Conservation (phyloP, 2,888 invertebrate species). For the Drosophila incognita region DNA sequence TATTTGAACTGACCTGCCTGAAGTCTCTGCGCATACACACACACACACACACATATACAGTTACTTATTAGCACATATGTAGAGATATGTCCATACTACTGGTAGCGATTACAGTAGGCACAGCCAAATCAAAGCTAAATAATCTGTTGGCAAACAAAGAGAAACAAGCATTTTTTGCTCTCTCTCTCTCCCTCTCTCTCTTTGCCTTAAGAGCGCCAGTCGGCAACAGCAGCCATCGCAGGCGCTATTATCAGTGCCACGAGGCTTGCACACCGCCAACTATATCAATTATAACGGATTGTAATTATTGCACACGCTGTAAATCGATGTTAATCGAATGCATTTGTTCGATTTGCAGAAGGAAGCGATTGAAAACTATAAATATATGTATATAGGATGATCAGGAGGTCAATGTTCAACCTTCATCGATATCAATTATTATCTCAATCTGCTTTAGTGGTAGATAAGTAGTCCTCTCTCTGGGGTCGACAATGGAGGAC, state of each 20-base stretch:
- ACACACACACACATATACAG: background rate
- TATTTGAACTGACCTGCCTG: conserved; percentile 49
- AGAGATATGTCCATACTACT: conserved; percentile 16
- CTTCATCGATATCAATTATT: background rate
- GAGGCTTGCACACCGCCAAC: conserved; percentile 26
- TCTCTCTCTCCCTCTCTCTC: background rate
- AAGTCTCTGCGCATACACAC: conserved; percentile 13
- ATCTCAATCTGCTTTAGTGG: background rate
- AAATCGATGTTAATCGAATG: too few relatives aligned
- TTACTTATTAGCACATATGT: conserved; percentile 4
- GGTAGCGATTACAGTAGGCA: conserved; percentile 14
- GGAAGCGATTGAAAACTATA: background rate
- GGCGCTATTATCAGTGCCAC: background rate
- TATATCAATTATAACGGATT: background rate
- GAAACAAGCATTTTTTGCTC: background rate
- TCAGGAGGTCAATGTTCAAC: background rate
- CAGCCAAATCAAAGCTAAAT: conserved; percentile 20
- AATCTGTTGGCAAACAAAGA: conserved; percentile 29
- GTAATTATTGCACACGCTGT: background rate
- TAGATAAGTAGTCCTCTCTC: background rate
- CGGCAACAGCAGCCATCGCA: background rate
- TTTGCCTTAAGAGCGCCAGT: conserved; percentile 21
- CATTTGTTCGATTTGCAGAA: too few relatives aligned
- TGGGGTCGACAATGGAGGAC: background rate
- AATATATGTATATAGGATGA: background rate